Percentiles rank a stretch among this genome's conserved stretches.
Conservation (phyloP, 2,113 vertebrate species). For the Dicerorhinus sumatrensis region DNA sequence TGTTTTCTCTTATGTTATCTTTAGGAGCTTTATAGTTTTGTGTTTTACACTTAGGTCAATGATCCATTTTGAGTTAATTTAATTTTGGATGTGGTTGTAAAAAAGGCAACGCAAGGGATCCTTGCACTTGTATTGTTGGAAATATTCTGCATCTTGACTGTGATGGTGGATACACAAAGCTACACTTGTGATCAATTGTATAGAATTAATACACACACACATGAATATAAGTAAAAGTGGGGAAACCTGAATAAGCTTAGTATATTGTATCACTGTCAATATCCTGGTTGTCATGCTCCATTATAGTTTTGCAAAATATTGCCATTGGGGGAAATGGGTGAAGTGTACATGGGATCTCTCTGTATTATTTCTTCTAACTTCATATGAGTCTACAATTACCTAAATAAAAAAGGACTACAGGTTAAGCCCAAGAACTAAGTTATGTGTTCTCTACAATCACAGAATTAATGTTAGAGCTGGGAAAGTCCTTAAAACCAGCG, state of each 20-base stretch:
- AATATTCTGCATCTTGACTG: background rate
- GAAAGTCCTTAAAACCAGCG: background rate
- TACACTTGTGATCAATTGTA: background rate
- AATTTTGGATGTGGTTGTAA: background rate
- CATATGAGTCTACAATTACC: background rate
- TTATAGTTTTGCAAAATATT: background rate
- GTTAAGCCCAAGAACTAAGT: background rate
- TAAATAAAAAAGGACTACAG: background rate
- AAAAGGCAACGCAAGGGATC: background rate
- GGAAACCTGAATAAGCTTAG: background rate
- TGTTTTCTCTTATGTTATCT: background rate
- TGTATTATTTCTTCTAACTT: background rate
- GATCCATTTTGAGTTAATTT: background rate
- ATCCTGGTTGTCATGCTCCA: background rate
- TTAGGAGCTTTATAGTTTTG: background rate
- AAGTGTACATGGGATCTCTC: too few relatives aligned
- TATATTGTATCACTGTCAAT: background rate
- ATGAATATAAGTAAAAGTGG: background rate
- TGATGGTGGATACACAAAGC: background rate
- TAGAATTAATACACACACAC: background rate
- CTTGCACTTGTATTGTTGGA: background rate
- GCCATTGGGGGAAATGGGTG: background rate
- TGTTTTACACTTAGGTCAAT: background rate
- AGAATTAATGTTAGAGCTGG: background rate
- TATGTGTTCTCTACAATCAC: background rate